A percentile compares a stretch with the other conserved stretches of the same genome.
Conservation (phyloP, 1,140 invertebrate species). For the Leguminivora glycinivorella region DNA sequence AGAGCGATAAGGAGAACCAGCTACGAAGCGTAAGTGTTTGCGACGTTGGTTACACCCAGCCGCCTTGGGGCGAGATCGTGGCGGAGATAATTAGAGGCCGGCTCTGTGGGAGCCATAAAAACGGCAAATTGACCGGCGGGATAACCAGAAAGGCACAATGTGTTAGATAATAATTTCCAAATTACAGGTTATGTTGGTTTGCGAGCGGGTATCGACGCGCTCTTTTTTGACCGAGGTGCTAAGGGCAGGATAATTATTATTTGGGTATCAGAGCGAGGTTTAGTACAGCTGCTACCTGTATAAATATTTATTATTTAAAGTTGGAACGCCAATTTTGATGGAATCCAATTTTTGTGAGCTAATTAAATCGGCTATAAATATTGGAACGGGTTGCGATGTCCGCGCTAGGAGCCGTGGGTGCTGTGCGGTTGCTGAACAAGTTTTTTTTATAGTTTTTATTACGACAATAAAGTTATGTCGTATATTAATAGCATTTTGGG, state of each 20-base stretch:
- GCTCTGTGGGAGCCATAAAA: conserved; percentile 77
- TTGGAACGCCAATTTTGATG: conserved; percentile 71
- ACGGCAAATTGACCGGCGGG: conserved; percentile 78
- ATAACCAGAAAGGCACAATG: conserved; percentile 79
- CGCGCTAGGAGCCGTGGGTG: conserved; percentile 25
- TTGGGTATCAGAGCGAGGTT: conserved; percentile 72
- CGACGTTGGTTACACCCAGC: too few species aligned
- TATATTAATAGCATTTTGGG: conserved; percentile 18
- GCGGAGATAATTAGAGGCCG: conserved; percentile 76
- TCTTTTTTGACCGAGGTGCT: conserved; percentile 76
- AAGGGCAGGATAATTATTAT: conserved; percentile 78
- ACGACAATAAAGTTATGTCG: conserved; percentile 27
- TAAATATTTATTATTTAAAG: conserved; percentile 78
- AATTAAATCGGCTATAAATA: conserved; percentile 64
- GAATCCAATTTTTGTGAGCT: conserved; percentile 52
- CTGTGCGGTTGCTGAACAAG: conserved; percentile 16
- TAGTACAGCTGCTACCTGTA: conserved; percentile 78
- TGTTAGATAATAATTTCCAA: conserved; percentile 80
- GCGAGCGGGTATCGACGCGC: conserved; percentile 64
- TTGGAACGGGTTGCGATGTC: conserved; percentile 18
- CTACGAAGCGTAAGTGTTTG: too few species aligned
- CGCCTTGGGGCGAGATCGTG: conserved; percentile 66
- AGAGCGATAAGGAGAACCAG: too few species aligned
- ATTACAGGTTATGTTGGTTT: conserved; percentile 76
- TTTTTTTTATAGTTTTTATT: conserved; percentile 25